Base-by-base conservation (phyloP, 2,888 invertebrate genomes). In the Electrophaes corylata region DNA sequence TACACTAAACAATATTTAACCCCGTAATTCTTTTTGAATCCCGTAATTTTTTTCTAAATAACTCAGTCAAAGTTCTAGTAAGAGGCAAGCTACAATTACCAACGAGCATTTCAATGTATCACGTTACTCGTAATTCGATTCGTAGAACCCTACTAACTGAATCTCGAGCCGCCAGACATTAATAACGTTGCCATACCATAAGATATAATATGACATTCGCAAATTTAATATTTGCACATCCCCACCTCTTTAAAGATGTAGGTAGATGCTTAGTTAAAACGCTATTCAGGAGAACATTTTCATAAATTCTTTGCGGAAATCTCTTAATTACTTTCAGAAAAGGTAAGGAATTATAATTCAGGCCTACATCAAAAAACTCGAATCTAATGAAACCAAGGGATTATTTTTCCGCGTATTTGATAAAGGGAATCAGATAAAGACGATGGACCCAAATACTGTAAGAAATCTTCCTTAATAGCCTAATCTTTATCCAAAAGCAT, bases 401-500 rank as follows among this genome's bases (percentile, higher is more conserved):
- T 29, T 40, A 37, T 53, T 53, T 58, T 60, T 51, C 31, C 37
- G 55, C 39, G 47, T 37, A 35, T 37, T 31, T 4, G 37, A 45
- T 53, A 56, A 58, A 44, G 44, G 44, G 50, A 58, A 60, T 65
- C 60, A 48, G 64, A 66, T 64, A 64, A 64, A 52, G 58, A 29
- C 33, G 43, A 41, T 52, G 55, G 50, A 45, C 44, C 52, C 45
- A 53, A 61, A 61, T 47, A 46, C 62, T 62, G 51, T 49, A 53
- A 65, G 60, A 45, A 67, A 58, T 64, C 67, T 56, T 66, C 53
- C 68, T 69, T 79, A 78, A 81, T 81, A 73, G 72, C 71, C 75
- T 77, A 79, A 83, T 81, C 81, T 80, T 82, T 81, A 78, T 83
- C 76, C 72, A 64, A 64, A 73, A 59, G 71, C 80, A 70, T 72